These are phyloP conservation scores for Nesidiocoris tenuis DNA, from an alignment of 2,888 invertebrate genomes.

Conservation along the genomic window DNA sequence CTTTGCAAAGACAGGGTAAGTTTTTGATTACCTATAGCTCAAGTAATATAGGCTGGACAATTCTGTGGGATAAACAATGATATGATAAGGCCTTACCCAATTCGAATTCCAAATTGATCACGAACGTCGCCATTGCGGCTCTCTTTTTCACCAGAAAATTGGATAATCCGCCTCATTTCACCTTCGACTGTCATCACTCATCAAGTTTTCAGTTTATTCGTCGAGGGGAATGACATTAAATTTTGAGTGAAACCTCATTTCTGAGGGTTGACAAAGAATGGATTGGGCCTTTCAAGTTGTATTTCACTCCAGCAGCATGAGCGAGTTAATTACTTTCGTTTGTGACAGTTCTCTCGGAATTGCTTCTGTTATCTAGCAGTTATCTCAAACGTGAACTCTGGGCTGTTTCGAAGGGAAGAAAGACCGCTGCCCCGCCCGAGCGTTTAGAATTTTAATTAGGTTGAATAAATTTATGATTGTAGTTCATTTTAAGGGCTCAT, in stretches of 20 bases:
- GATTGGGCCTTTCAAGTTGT: neutral
- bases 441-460: neutral
- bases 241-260: neutral
- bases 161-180: neutral
- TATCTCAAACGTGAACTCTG: neutral
- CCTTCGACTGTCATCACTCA: neutral
- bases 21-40: neutral
- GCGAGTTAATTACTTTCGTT: neutral
- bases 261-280: neutral
- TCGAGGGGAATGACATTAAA: neutral
- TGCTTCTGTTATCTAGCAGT: neutral
- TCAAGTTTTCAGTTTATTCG: neutral
- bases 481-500: neutral
- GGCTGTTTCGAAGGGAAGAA: neutral
- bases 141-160: too few species aligned
- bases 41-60: too few species aligned
- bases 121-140: too few species aligned
- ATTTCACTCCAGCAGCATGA: neutral
- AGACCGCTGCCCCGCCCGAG: neutral
- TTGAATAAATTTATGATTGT: neutral
- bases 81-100: too few species aligned
- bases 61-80: too few species aligned
- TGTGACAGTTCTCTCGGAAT: neutral
- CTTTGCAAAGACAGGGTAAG: conserved; percentile 86
- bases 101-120: too few species aligned